Evolutionary conservation across 2,797 vertebrate species (phyloP), one percentile per base, ranked within the genome.

Genomic region (Amblyraja radiata): DNA sequence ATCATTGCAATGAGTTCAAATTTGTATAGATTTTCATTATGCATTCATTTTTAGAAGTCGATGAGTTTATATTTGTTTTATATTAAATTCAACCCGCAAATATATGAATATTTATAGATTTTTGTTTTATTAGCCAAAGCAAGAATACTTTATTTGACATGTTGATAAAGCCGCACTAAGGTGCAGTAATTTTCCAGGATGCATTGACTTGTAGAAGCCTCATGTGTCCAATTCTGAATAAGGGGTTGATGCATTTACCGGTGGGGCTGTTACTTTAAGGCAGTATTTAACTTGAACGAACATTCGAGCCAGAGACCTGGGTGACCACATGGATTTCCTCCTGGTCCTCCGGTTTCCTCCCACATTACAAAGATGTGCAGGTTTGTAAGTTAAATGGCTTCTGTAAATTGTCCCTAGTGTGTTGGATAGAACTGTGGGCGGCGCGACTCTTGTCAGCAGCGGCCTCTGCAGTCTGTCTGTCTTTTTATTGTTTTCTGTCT

Each of bases 21-120:
- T 84, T 63, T 84, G 81, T 63, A 61, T 88, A 32, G n/a, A 88
- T 68, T 68, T 88, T 63, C 14, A 68, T 88, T 36, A 88, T 23
- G 18, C 65, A 88, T 88, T 88, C 39, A 88, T 65, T 68, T 68
- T 86, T 86, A 21, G 14, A 68, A 32, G 63, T 68, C 36, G 21
- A 88, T 68, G 84, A 36, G 84, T 32, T 68, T 68, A 68, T 88
- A 32, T 68, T 68, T 32, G 84, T 36, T 88, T 65, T 36, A 32
- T 88, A 88, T 88, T 88, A 68, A 88, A 68, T 88, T 36, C 32
- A 88, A 63, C n/a, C 84, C 68, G 16, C n/a, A 65, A 32, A 21
- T 36, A 84, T 68, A 68, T 68, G 84, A 88, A 88, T 65, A 21
- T 36, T 65, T 88, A 32, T 88, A 65, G 28, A 88, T 88, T 88